Evolutionary conservation across 2,797 vertebrate species (phyloP).

Genomic region (Pempheris klunzingeri): DNA sequence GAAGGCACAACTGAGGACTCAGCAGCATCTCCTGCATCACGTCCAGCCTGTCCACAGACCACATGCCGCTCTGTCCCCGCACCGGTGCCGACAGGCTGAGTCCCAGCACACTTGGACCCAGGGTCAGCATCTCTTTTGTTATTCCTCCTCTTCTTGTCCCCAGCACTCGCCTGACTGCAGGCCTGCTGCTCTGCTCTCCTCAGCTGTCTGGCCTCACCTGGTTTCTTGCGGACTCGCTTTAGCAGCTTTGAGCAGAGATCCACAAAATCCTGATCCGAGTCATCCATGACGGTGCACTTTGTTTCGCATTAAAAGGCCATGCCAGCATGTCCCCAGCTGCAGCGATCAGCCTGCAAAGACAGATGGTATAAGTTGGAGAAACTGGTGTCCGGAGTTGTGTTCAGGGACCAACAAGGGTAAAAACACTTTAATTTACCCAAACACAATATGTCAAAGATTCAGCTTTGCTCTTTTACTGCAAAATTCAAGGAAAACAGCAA

Average conservation of each 20-base stretch:
- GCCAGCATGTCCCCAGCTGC: not conserved
- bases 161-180: slow-evolving; percentile 38
- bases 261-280: slow-evolving; percentile 93
- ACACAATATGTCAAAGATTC: not conserved
- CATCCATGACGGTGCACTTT: slow-evolving; percentile 86
- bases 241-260: slow-evolving; percentile 89
- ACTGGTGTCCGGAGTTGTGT: not conserved
- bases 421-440: not conserved
- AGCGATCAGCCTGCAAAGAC: not conserved
- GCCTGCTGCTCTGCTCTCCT: slow-evolving; percentile 34
- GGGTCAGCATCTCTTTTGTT: not conserved
- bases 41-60: slow-evolving; percentile 7
- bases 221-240: slow-evolving; percentile 86
- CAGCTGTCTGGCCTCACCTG: slow-evolving; percentile 51
- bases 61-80: not conserved
- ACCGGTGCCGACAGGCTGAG: slow-evolving; percentile 27
- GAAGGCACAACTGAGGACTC: not conserved
- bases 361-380: not conserved
- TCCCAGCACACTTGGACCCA: slow-evolving; percentile 10
- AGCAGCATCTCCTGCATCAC: slow-evolving; percentile 31
- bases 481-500: not conserved
- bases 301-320: not conserved
- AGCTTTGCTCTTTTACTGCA: no score
- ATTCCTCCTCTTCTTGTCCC: slow-evolving; percentile 53
- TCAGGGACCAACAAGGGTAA: not conserved